Percentiles rank a stretch among this genome's conserved stretches.
Evolutionary conservation across 1,140 invertebrate species (phyloP).

Genomic region (Drosophila truncata): DNA sequence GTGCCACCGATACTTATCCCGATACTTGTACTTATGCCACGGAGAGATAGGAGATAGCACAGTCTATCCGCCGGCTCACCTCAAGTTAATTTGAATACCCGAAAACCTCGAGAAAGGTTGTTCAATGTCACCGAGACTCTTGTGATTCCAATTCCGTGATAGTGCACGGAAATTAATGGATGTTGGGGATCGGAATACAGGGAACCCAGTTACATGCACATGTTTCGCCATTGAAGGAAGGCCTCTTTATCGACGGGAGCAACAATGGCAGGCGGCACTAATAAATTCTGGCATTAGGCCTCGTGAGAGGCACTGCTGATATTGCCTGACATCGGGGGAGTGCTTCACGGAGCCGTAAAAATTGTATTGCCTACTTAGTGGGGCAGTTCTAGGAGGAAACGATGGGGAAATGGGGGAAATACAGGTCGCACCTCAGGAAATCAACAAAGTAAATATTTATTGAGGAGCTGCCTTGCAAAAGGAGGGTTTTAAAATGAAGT

Average conservation of each 20-base stretch:
- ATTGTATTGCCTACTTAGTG: constrained; percentile 46
- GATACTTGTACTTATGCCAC: constrained; percentile 23
- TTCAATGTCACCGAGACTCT: constrained; percentile 50
- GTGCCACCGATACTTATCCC: constrained; percentile 67
- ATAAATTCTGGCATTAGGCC: constrained; percentile 70
- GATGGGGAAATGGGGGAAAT: constrained; percentile 1
- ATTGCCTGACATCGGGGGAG: constrained; percentile 43
- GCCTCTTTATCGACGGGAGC: constrained; percentile 31
- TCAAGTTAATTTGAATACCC: constrained; percentile 71
- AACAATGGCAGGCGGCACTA: constrained; percentile 43
- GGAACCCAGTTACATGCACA: constrained; percentile 24
- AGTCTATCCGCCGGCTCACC: constrained; percentile 28
- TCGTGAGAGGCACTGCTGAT: constrained; percentile 23
- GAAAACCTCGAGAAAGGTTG: constrained; percentile 60
- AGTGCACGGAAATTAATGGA: constrained; percentile 74
- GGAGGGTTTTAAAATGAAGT: background rate
- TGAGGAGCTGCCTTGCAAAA: background rate
- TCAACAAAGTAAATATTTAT: constrained; percentile 1
- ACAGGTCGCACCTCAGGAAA: constrained; percentile 7
- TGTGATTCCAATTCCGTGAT: constrained; percentile 71
- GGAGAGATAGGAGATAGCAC: constrained; percentile 51
- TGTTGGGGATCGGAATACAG: constrained; percentile 20
- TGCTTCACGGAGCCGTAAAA: constrained; percentile 56
- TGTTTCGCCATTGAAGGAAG: constrained; percentile 23
- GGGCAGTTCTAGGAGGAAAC: background rate